Evolutionary conservation across 2,797 vertebrate species (phyloP).

Genomic region (Emydoidea blandingii): DNA sequence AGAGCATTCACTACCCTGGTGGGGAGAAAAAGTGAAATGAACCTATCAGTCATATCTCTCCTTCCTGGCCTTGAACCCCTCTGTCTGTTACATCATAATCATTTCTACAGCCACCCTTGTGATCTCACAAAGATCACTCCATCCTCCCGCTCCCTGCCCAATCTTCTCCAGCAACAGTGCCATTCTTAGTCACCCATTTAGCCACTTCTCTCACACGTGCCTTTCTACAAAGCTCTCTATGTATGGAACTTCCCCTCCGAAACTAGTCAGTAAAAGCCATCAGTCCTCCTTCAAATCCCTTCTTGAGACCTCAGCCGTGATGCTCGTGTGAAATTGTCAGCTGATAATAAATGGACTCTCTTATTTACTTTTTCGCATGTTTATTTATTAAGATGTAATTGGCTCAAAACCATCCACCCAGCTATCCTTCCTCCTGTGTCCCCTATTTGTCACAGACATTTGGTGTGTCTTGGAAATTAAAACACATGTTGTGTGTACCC

Average conservation of each 20-base stretch:
- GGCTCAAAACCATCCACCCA: background rate
- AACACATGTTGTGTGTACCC: background rate
- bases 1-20: slow-evolving; percentile 84
- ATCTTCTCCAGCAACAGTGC: background rate
- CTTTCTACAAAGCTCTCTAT: background rate
- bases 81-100: background rate
- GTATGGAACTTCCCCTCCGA: background rate
- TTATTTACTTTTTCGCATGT: background rate
- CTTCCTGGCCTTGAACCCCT: background rate
- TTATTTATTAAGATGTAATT: background rate
- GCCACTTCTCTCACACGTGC: background rate
- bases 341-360: background rate
- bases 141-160: background rate
- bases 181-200: background rate
- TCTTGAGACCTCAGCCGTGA: background rate
- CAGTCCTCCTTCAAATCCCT: background rate
- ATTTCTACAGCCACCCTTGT: background rate
- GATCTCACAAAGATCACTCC: background rate
- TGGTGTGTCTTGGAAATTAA: background rate
- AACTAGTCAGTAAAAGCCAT: background rate
- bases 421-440: background rate
- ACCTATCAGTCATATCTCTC: background rate
- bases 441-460: background rate
- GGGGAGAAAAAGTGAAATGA: background rate
- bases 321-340: background rate